Evolutionary conservation across 2,113 vertebrate species (phyloP), one percentile per base, ranked within the genome.

Genomic region (Malurus cyaneus): DNA sequence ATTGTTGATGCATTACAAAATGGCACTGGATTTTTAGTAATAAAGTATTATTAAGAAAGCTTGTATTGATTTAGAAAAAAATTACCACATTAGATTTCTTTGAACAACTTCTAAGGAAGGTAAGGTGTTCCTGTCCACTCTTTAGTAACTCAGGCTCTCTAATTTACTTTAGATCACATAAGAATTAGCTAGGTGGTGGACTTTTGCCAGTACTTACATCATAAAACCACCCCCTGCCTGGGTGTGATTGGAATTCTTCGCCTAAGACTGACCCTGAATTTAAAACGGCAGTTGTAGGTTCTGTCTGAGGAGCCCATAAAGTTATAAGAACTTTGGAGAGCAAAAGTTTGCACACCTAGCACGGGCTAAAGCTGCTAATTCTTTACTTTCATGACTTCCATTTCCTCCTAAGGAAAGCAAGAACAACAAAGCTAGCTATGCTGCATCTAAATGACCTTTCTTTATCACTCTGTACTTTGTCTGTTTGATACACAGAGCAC

Each of bases 161-260:
- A 41, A 81, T 86, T 92, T 94, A 90, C 90, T 95, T 79, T 93
- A 72, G 80, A 93, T 92, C 93, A 90, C 80, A 31, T 81, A 88
- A 84, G 94, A 93, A 94, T 90, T 93, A 94, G 92, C 83, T 86
- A 84, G 93, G 67, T 92, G 70, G 72, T 92, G 93, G 96, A 94
- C 53, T 93, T 92, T 16, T 93, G 96, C 96, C 94, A 96, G 93
- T 77, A 86, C 94, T 96, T 96, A 84, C 93, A 95, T 96, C 95
- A 95, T 95, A 96, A 96, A 96, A 93, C 93, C 92, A 94, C 92
- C 95, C 88, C 88, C 95, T 90, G 94, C 93, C 88, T 88, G 90
- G 93, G 94, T 92, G 92, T 94, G 94, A 96, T 88, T 90, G 95
- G 92, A 94, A 96, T 96, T 96, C 92, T 81, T 96, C 0, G 72